Evolutionary conservation across 2,113 vertebrate genomes (phyloP), one percentile per base, ranked within the genome.

Genomic region (Albula goreensis): DNA sequence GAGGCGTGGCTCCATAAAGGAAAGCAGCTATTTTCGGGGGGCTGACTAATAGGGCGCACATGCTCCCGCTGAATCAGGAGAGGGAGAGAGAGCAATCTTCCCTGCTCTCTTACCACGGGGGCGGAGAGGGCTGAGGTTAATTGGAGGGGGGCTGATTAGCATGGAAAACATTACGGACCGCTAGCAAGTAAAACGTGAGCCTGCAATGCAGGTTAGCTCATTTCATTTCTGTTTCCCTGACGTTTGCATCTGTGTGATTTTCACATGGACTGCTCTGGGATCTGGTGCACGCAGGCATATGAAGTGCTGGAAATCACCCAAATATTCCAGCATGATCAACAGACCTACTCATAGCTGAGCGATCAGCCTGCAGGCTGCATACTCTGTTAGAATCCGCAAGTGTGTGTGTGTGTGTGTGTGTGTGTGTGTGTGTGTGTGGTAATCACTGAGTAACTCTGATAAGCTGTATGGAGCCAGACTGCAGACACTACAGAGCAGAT

Each of bases 391-490:
- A 52, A 83, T 83, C 79, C 83, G 83, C 86, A 50, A 82, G 41
- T 88, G 74, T 78, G 87, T 86, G 88, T 86, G 63, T 83, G 78
- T 86, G 78, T 52, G 78, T 82, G 80, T 87, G 83, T 87, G 79
- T 83, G 66, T 53, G 78, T 63, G 83, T n/a, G 50, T 77, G 31
- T 86, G 51, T 89, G 85, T 90, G 90, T 87, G 90, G 92, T 93
- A 93, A 91, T 88, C 91, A 92, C 88, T 86, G 89, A 93, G 91
- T 87, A 92, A 80, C 92, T 87, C 89, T 94, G 94, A 95, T 95
- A 94, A 95, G 93, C 92, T 90, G 53, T 2, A 85, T 94, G 94
- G 95, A 95, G 94, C 94, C 94, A 95, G 94, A 93, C 93, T 50
- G 90, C 90, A 93, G 92, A 91, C 93, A 90, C 92, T 49, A 81